A percentile compares a stretch with the other conserved stretches of the same genome.
These are phyloP conservation scores for Venusia cambrica DNA, from an alignment of 2,888 invertebrate species.

Conservation along the genomic window DNA sequence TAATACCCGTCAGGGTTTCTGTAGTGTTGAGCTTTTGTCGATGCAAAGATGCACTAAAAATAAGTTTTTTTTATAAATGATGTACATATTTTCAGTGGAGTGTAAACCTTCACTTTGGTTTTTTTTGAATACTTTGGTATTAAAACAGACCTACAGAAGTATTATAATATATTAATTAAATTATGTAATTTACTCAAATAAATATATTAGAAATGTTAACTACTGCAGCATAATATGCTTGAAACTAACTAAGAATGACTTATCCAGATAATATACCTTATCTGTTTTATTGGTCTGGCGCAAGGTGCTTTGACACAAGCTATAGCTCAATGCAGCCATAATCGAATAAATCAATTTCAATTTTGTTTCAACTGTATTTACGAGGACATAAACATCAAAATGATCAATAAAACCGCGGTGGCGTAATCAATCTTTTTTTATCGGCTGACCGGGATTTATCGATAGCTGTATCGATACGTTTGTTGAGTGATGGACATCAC, in stretches of 20 bases:
- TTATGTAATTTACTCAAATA: too few species aligned
- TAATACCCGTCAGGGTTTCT: conserved; percentile 69
- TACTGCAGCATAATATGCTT: too few species aligned
- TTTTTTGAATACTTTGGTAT: too few species aligned
- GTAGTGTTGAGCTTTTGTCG: conserved; percentile 57
- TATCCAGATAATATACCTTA: too few species aligned
- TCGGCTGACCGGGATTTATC: conserved; percentile 30
- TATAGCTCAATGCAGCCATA: conserved; percentile 37
- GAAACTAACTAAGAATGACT: too few species aligned
- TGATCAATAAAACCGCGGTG: conserved; percentile 32
- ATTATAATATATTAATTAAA: too few species aligned
- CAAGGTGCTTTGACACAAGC: conserved; percentile 23
- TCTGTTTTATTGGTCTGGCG: conserved; percentile 33
- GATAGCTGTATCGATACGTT: conserved; percentile 27
- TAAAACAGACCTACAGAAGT: too few species aligned
- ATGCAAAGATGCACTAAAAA: too few species aligned
- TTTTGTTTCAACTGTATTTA: conserved; percentile 37
- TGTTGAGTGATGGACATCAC: conserved; percentile 39
- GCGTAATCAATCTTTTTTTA: conserved; percentile 34
- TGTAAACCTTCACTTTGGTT: too few species aligned
- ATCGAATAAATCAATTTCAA: conserved; percentile 35
- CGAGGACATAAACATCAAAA: conserved; percentile 34
- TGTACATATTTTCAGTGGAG: too few species aligned
- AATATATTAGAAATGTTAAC: too few species aligned
- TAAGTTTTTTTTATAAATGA: too few species aligned